Evolutionary conservation across 2,113 vertebrate genomes (phyloP), one percentile per base, ranked within the genome.

Genomic region (Apaloderma vittatum): DNA sequence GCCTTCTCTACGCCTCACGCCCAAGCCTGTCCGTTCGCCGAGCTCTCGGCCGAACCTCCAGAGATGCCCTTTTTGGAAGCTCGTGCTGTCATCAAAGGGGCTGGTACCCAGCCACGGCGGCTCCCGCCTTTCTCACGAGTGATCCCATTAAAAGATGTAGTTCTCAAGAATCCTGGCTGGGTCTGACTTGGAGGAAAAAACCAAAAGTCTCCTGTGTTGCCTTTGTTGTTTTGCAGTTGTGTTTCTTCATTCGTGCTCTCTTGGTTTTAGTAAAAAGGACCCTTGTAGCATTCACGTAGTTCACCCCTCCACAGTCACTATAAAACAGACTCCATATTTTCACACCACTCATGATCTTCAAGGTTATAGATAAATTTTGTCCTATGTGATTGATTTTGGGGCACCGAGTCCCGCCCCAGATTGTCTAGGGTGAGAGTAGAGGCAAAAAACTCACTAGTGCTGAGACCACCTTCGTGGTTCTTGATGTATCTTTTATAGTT

Each of bases 311-410:
- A 94, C 85, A 52, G 96, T 97, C 96, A 97, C 98, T 99, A 99
- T 98, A 99, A 99, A 98, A 99, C 99, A 7, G 99, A 99, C 93
- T 99, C 99, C 99, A 99, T 99, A 92, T 99, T 99, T 97, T 99
- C 99, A 96, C 99, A 99, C 98, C 98, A 98, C 97, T 99, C 99
- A 4, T 99, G 99, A 94, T 99, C 98, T 98, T 99, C 99, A 66
- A 99, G 98, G 98, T 99, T 99, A 97, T 99, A 99, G 98, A 99
- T 99, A 98, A 99, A 99, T 96, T 99, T 99, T 98, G 99, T 99
- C 98, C 99, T 98, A 97, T 99, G 99, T 22, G 98, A 96, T 73
- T 98, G 98, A 86, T 98, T 98, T 86, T 98, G 98, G 71, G 98
- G 95, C 92, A 98, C 98, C 1, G 98, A 97, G 86, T 99, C 99